These are phyloP conservation scores for Leptinotarsa texana DNA, from an alignment of 1,140 invertebrate species.

Conservation along the genomic window DNA sequence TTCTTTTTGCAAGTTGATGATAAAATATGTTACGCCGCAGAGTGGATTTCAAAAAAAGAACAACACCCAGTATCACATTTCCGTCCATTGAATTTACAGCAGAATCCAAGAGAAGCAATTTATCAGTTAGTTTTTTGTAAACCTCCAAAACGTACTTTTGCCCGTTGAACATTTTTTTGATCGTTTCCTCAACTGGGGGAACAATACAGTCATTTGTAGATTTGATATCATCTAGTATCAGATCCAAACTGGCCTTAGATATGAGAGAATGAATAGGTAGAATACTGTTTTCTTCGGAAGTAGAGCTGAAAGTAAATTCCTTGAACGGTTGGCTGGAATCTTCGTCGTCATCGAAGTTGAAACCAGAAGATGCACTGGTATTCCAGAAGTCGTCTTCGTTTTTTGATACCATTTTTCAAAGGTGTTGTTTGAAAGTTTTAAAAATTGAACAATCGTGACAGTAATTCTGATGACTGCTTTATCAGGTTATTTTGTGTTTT, in stretches of 20 bases:
- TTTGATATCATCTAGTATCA: conserved; percentile 43
- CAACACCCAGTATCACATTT: conserved; percentile 46
- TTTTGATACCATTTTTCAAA: conserved; percentile 23
- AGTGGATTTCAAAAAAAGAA: conserved; percentile 43
- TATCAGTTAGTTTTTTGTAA: conserved; percentile 44
- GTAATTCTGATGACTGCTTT: too few relatives aligned
- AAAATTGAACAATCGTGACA: too few relatives aligned
- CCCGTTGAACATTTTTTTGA: conserved; percentile 45
- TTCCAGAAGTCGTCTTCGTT: conserved; percentile 51
- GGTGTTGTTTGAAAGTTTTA: too few relatives aligned
- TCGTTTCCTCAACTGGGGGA: conserved; percentile 41
- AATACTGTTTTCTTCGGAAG: conserved; percentile 32
- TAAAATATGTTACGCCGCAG: conserved; percentile 43
- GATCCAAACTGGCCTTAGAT: conserved; percentile 45
- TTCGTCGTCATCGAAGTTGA: conserved; percentile 51
- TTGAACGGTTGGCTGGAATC: conserved; percentile 21
- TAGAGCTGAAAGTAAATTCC: conserved; percentile 37
- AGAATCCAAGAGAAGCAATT: conserved; percentile 44
- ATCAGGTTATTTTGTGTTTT: too few relatives aligned
- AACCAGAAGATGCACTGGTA: conserved; percentile 42
- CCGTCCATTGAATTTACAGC: conserved; percentile 46
- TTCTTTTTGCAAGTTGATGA: conserved; percentile 42
- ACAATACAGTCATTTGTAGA: conserved; percentile 30
- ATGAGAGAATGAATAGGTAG: conserved; percentile 47
- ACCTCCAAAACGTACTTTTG: conserved; percentile 37